Evolutionary conservation across 2,797 vertebrate species (phyloP), one percentile per base, ranked within the genome.

Genomic region (Anabacerthia variegaticeps): DNA sequence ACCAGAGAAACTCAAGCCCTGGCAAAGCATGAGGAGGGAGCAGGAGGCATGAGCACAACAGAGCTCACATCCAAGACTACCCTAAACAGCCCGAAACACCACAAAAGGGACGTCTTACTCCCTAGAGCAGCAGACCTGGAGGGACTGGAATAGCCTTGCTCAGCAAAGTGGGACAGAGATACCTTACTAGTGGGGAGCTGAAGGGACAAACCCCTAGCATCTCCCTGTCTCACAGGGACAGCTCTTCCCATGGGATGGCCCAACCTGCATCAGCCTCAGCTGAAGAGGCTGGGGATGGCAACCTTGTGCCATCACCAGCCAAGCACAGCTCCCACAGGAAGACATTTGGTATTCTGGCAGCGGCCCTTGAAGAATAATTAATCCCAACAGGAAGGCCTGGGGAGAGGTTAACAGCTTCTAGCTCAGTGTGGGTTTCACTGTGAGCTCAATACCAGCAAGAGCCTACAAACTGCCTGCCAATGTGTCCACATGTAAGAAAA

Each of bases 321-420:
- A 67, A 67, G 51, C 58, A 61, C 27, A 74, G 78, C 54, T 92
- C 58, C 49, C 69, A 72, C 62, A 66, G 78, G 81, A 91, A 94
- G 76, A 71, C 68, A 81, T 71, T 48, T 85, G 95, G 68, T 91
- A 93, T 92, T 68, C 89, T 92, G 85, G 86, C 87, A 87, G 61
- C 36, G 71, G 84, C 32, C 30, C 36, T 43, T 77, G 84, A 95
- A 89, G 75, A 94, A 89, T 74, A 93, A 95, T 92, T 95, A 93
- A 93, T 96, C 78, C 84, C 86, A 88, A 92, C 72, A 93, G 89
- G 93, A 93, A 93, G 85, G 94, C 89, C 72, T 85, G 85, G 58
- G 69, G 93, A 85, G 79, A 95, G 82, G 88, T 84, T 88, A 95
- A 93, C 83, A 94, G 80, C 92, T 94, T 95, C 92, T 72, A 62